These are phyloP conservation scores for Caprella mutica DNA, from an alignment of 2,888 invertebrate genomes.

Conservation along the genomic window DNA sequence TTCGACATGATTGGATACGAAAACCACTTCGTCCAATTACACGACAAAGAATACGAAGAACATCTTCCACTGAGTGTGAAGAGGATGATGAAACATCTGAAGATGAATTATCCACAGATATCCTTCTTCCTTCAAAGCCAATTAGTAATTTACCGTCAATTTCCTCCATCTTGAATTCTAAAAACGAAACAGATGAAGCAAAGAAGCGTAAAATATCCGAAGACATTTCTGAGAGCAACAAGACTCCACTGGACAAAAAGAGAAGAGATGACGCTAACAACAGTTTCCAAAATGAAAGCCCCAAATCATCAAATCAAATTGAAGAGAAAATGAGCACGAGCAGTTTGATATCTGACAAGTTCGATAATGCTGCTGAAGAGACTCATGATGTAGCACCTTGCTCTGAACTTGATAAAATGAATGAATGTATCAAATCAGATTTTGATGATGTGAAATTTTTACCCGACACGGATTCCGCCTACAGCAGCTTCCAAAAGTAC, in stretches of 20 bases:
- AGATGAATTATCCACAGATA: not conserved
- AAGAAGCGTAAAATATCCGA: constrained; percentile 9
- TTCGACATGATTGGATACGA: constrained; percentile 21
- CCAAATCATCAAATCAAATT: too few relatives aligned
- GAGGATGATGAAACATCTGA: not conserved
- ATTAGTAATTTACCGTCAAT: too few relatives aligned
- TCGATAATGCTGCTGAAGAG: too few relatives aligned
- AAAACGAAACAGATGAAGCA: constrained; percentile 13
- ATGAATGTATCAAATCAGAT: too few relatives aligned
- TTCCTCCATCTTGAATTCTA: too few relatives aligned
- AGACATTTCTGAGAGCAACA: constrained; percentile 6
- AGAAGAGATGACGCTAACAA: constrained; percentile 4
- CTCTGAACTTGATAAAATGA: too few relatives aligned
- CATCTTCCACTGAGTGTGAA: not conserved
- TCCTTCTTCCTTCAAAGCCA: too few relatives aligned
- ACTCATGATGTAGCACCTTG: too few relatives aligned
- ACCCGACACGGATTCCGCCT: too few relatives aligned
- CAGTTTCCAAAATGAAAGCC: not conserved
- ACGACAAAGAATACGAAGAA: not conserved
- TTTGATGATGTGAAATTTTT: too few relatives aligned
- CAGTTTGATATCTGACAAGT: not conserved
- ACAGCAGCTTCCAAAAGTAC: too few relatives aligned
- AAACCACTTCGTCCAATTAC: not conserved
- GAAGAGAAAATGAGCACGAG: constrained; percentile 1
- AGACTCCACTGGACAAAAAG: not conserved